Percentiles rank a stretch among this genome's conserved stretches.
phyloP scores from a whole-genome alignment of 2,113 vertebrate genomes.

The Dissostichus mawsoni region DNA sequence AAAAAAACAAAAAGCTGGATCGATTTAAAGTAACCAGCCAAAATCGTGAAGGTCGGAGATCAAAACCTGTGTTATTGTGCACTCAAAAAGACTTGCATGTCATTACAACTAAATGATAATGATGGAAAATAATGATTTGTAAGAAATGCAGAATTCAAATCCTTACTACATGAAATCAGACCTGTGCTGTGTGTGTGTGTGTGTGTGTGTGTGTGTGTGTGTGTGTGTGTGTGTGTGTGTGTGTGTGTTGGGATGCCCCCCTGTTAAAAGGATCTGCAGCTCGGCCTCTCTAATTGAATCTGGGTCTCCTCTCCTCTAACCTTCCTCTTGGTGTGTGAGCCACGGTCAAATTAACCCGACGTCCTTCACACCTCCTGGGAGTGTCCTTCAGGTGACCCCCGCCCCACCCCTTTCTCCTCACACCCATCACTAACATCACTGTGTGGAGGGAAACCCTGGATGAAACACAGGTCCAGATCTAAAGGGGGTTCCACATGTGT shows the following conservation, averaged over 20 bases:
- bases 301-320: conserved; percentile 86
- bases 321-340: conserved; percentile 87
- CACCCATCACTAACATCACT: neutral
- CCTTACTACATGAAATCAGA: no score
- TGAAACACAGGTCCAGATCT: conserved; percentile 10
- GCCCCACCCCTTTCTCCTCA: conserved; percentile 24
- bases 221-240: neutral
- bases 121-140: no score
- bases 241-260: conserved; percentile 75
- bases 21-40: no score
- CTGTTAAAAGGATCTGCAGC: conserved; percentile 95
- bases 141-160: neutral
- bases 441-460: neutral
- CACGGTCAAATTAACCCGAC: conserved; percentile 85
- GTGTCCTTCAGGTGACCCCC: conserved; percentile 90
- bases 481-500: neutral
- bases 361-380: conserved; percentile 69
- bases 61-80: no score
- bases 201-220: neutral
- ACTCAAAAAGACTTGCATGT: no score
- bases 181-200: neutral
- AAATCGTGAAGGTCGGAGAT: no score
- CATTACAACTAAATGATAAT: no score
- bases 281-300: conserved; percentile 92
- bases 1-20: no score